Conservation (phyloP, 2,113 vertebrate genomes). For the Syrrhaptes paradoxus region DNA sequence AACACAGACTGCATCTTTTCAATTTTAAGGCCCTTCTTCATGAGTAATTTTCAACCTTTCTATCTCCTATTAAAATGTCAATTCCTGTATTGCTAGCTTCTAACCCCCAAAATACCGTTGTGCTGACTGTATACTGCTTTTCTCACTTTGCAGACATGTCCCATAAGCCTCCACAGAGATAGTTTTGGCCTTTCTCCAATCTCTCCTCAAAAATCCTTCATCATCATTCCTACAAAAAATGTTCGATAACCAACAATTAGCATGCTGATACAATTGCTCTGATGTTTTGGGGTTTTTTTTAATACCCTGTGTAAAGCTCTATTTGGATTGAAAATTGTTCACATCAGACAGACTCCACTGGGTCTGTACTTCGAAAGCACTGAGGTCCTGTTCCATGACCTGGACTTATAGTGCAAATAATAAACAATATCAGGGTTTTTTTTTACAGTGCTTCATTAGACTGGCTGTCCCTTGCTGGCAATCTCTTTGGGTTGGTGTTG, state of each 20-base stretch:
- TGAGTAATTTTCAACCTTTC: slow-evolving; percentile 38
- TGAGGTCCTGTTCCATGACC: background rate
- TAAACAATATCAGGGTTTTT: background rate
- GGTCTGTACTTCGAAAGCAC: background rate
- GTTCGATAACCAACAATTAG: background rate
- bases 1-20: background rate
- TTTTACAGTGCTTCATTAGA: background rate
- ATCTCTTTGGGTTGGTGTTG: background rate
- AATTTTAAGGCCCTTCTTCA: background rate
- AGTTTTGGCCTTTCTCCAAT: background rate
- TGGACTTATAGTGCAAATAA: background rate
- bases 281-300: background rate
- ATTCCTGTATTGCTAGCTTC: background rate
- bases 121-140: background rate
- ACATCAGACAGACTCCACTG: background rate
- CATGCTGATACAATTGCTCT: background rate
- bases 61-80: background rate
- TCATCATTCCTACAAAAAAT: background rate
- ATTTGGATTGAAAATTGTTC: background rate
- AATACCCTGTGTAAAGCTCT: background rate
- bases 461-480: background rate
- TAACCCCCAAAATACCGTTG: background rate
- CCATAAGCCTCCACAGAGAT: background rate
- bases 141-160: background rate
- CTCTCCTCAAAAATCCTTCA: background rate